phyloP scores from a whole-genome alignment of 2,888 invertebrate genomes.

The Leucozona laternaria region DNA sequence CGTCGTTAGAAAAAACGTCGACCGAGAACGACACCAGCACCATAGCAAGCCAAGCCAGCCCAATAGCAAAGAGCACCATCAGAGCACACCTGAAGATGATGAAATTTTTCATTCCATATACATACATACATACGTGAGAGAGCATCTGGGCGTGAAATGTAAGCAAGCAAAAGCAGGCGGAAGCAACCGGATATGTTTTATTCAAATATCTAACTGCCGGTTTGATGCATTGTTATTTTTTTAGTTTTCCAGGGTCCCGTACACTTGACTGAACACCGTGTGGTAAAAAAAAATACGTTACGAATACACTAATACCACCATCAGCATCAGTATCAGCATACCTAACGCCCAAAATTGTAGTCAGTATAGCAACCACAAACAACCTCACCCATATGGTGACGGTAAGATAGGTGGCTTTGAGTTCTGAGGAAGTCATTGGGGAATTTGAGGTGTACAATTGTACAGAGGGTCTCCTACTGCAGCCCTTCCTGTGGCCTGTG shows the following conservation, averaged over 20 bases:
- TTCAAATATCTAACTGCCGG: slow-evolving; percentile 73
- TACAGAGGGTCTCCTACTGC: slow-evolving; percentile 15
- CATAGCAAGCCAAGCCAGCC: not conserved
- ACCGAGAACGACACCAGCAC: slow-evolving; percentile 13
- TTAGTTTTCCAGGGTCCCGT: slow-evolving; percentile 50
- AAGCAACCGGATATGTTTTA: slow-evolving; percentile 74
- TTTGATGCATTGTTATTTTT: slow-evolving; percentile 74
- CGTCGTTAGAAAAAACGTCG: not conserved
- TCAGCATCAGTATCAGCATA: not conserved
- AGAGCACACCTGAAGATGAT: slow-evolving; percentile 67
- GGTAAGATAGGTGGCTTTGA: not conserved
- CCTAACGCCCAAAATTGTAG: slow-evolving; percentile 10
- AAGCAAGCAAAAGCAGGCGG: slow-evolving; percentile 65
- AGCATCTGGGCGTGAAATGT: slow-evolving; percentile 67
- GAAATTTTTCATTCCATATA: slow-evolving; percentile 70
- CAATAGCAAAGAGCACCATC: slow-evolving; percentile 6
- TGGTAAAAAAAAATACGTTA: slow-evolving; percentile 34
- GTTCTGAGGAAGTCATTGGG: slow-evolving; percentile 31
- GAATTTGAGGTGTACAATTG: not conserved
- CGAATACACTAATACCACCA: slow-evolving; percentile 23
- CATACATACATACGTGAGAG: slow-evolving; percentile 38
- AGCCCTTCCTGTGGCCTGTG: slow-evolving; percentile 19
- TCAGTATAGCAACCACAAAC: slow-evolving; percentile 1
- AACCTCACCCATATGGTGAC: slow-evolving; percentile 5
- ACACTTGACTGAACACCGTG: slow-evolving; percentile 52